Evolutionary conservation across 1,140 invertebrate genomes (phyloP), one percentile per base, ranked within the genome.

Genomic region (Sycobia sp.): DNA sequence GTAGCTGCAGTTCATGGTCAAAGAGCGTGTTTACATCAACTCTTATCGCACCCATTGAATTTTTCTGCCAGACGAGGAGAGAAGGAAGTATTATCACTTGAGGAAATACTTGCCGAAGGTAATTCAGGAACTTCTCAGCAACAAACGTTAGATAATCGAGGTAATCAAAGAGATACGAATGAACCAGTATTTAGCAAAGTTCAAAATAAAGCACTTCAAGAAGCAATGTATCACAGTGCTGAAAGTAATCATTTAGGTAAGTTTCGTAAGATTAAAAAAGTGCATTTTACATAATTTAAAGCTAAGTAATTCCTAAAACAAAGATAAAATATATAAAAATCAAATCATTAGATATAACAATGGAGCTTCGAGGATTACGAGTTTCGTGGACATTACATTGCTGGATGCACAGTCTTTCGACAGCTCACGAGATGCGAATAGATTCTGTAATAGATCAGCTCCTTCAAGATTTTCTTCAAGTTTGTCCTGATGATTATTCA

Each of bases 211-310:
- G 88, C 90, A 34, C 80, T 95, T 36, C 92, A 95, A 72, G 93
- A 95, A 81, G 92, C 93, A 4, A 94, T 96, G 92, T 96, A 95
- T 76, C 93, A 94, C 73, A 92, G 91, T 68, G 90, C 91, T 2
- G 93, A 96, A 77, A 94, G 91, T 73, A 93, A 93, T 73, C 90
- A 94, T 81, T 84, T 95, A 68, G 90, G 90, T 91, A 71, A 74
- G 76, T 22, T 29, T 38, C 39, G 10, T 3, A n/a, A n/a, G n/a
- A n/a, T n/a, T n/a, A n/a, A n/a, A n/a, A n/a, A n/a, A n/a, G n/a
- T n/a, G n/a, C n/a, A n/a, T n/a, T n/a, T n/a, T n/a, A n/a, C n/a
- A n/a, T n/a, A n/a, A n/a, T n/a, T n/a, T n/a, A n/a, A n/a, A n/a
- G n/a, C n/a, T n/a, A n/a, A n/a, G n/a, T n/a, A n/a, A n/a, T n/a